A percentile compares a stretch with the other conserved stretches of the same genome.
These are phyloP conservation scores for Stichopus chloronotus DNA, from an alignment of 35 echinoderm and acorn worm species.

Conservation along the genomic window DNA sequence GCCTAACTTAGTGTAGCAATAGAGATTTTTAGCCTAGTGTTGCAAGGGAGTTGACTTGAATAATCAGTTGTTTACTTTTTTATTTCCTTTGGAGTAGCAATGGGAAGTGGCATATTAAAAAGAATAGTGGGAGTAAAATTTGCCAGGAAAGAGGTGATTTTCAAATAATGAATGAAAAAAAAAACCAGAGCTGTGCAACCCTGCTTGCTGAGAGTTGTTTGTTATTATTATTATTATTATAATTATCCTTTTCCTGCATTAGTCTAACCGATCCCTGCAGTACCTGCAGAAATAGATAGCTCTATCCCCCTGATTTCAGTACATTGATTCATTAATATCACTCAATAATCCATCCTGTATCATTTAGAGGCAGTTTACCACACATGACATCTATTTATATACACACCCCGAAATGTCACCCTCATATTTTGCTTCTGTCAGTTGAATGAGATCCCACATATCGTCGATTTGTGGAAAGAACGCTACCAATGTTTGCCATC, in stretches of 20 bases:
- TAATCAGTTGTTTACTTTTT: background rate
- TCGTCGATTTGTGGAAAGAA: no score
- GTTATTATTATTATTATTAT: background rate
- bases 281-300: background rate
- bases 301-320: background rate
- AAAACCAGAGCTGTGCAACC: no score
- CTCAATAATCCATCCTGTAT: background rate
- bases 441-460: no score
- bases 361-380: background rate
- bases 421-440: no score
- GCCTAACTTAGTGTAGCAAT: background rate
- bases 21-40: background rate
- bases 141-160: no score
- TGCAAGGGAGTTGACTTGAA: background rate
- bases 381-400: background rate
- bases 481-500: background rate
- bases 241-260: background rate
- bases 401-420: no score
- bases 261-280: background rate
- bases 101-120: background rate
- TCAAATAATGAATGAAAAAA: no score
- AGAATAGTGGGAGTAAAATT: background rate
- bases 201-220: background rate
- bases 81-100: background rate
- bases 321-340: slow-evolving; percentile 1